Conservation (phyloP, 2,797 vertebrate species). For the Notolepis coatsorum region DNA sequence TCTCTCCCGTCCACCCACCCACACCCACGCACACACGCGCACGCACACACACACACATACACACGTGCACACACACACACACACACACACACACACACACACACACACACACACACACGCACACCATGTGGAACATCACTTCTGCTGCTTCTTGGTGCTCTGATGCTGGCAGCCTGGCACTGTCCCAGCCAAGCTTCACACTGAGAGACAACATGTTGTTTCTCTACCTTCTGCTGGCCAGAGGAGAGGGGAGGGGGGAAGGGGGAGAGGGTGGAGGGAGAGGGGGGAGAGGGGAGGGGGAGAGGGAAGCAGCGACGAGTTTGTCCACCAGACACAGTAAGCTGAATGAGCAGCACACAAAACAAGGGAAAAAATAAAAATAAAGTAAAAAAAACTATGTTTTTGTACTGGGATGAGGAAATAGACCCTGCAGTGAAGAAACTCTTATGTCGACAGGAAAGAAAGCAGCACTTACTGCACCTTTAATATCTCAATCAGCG, state of each 20-base stretch:
- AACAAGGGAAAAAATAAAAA: not conserved
- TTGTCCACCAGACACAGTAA: conserved; percentile 31
- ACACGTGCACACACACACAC: too few relatives aligned
- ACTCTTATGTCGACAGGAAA: too few relatives aligned
- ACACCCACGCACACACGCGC: too few relatives aligned
- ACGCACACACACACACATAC: too few relatives aligned
- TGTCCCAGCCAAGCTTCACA: conserved; percentile 45
- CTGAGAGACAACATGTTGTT: conserved; percentile 55
- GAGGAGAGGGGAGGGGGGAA: conserved; percentile 26
- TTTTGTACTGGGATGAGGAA: conserved; percentile 14
- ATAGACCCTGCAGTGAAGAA: conserved; percentile 4
- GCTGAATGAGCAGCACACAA: conserved; percentile 37
- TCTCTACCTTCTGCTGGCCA: conserved; percentile 33
- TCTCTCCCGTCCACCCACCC: too few relatives aligned
- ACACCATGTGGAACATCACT: conserved; percentile 44
- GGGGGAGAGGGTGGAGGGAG: too few relatives aligned
- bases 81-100: too few relatives aligned
- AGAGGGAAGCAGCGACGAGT: conserved; percentile 13
- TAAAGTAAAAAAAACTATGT: not conserved
- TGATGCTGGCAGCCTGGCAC: conserved; percentile 65
- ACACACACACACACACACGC: not conserved
- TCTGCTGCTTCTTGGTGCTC: conserved; percentile 53
- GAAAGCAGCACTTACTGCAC: too few relatives aligned
- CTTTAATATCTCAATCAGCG: too few relatives aligned
- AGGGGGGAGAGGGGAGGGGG: not conserved